Conservation (phyloP, 2,888 invertebrate species). For the Asteroscopus sphinx region DNA sequence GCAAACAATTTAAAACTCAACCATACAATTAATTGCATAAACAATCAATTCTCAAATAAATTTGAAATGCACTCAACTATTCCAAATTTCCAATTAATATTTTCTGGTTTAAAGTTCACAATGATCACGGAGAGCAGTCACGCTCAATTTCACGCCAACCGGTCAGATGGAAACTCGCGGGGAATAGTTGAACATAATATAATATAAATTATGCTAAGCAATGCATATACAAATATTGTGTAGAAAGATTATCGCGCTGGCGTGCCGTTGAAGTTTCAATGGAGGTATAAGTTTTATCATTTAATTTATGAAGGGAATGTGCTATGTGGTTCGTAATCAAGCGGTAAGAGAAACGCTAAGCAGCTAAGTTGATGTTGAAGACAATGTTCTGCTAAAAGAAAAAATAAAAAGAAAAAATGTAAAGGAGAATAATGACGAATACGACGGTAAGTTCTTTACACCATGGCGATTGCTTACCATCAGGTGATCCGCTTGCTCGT, state of each 20-base stretch:
- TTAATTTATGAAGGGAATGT: not conserved
- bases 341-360: no score
- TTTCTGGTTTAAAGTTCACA: slow-evolving; percentile 23
- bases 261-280: not conserved
- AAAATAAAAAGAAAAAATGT: no score
- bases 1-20: not conserved
- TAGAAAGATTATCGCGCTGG: not conserved
- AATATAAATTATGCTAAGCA: slow-evolving; percentile 9
- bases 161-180: slow-evolving; percentile 10
- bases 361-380: no score
- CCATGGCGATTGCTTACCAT: no score
- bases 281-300: not conserved
- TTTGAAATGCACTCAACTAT: slow-evolving; percentile 29
- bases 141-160: slow-evolving; percentile 19
- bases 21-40: not conserved
- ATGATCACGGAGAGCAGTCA: slow-evolving; percentile 11
- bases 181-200: not conserved
- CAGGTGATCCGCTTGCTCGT: no score
- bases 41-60: slow-evolving; percentile 15
- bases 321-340: not conserved
- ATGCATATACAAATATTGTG: slow-evolving; percentile 9
- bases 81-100: slow-evolving; percentile 51
- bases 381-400: no score
- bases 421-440: no score
- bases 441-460: no score